Base-by-base conservation (phyloP, 2,113 vertebrate species). In the Bos indicus region DNA sequence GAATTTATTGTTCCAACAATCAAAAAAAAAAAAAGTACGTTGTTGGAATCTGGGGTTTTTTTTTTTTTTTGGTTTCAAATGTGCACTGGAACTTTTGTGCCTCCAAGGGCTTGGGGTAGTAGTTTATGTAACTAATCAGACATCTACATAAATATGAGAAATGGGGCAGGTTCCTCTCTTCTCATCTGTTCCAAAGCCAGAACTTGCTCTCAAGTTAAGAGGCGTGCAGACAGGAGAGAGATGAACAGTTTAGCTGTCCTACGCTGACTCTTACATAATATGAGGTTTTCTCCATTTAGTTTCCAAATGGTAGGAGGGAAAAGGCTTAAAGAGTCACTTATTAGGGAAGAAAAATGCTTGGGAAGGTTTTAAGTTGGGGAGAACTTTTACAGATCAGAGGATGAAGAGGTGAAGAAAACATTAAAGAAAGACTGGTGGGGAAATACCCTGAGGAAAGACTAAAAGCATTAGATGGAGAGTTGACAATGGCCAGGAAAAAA, bases 51-150 rank as follows among this genome's bases (percentile, higher is more conserved):
- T 94, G 88, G 51, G 15, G 0, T 59, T 59, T 26, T 25, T 57
- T 12, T 30, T 14, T 15, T 33, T 97, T 71, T 64, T 88, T 14
- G 8, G 51, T 95, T 97, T 91, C 88, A 97, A 91, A 89, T 93
- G 62, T n/a, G 74, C 91, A 96, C 85, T 54, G 88, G 86, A 94
- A 97, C 97, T 96, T 56, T 94, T 93, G 90, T 94, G 97, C 43
- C 91, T 92, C 52, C 36, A 51, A 98, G 93, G 52, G 57, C 77
- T 96, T n/a, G 80, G 91, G 88, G 60, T 83, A 78, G 83, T 97
- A 97, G 96, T 97, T 98, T 97, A 95, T 92, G 46, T 90, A 97
- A 97, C 57, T 98, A 92, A 96, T 92, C 96, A 80, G 93, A 97
- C 86, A 57, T 96, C 89, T 90, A 96, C 96, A 93, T 89, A 97